Percentiles rank a stretch among this genome's conserved stretches.
phyloP scores from a whole-genome alignment of 2,113 vertebrate genomes.

The Dipodomys spectabilis region DNA sequence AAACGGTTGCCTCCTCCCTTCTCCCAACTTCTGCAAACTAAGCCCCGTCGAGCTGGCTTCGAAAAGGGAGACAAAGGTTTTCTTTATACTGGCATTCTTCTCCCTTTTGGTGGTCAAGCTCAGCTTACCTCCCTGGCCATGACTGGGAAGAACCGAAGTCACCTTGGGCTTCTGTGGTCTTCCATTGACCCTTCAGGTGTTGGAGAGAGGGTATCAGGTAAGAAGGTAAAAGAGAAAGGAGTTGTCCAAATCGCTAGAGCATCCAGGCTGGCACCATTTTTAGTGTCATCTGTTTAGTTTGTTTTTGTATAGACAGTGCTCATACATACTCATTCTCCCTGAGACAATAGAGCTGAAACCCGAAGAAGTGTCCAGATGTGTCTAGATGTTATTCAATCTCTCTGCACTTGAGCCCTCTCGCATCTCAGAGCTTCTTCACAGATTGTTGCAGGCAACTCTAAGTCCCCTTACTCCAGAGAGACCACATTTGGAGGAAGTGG shows the following conservation, averaged over 20 bases:
- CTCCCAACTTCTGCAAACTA: too few relatives aligned
- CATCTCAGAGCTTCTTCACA: background rate
- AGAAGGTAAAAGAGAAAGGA: background rate
- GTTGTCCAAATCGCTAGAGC: background rate
- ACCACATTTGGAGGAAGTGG: background rate
- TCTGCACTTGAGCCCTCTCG: background rate
- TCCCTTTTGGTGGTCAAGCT: background rate
- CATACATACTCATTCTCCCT: background rate
- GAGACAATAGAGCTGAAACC: background rate
- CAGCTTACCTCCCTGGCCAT: background rate
- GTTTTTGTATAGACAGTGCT: background rate
- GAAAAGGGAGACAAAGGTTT: background rate
- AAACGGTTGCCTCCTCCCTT: background rate
- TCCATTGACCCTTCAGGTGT: background rate
- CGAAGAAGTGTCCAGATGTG: too few relatives aligned
- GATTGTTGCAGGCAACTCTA: background rate
- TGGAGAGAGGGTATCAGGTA: background rate
- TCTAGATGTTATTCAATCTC: background rate
- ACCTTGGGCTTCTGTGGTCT: background rate
- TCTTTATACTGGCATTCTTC: accelerated
- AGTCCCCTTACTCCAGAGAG: background rate
- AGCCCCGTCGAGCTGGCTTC: background rate
- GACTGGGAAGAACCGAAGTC: background rate
- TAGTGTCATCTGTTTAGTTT: background rate
- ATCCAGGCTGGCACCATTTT: background rate